Conservation (phyloP, 2,113 vertebrate species). For the Bos taurus region ARS-UCD2.0 NC_037338.1:93086501-93087000, state of each 20-base stretch:
- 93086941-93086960: fast-evolving
- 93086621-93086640: neutral
- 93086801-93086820: neutral
- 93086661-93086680: neutral
- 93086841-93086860: neutral
- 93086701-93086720: neutral
- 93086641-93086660: neutral
- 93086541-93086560: neutral
- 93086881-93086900: neutral
- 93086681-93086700: neutral
- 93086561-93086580: neutral
- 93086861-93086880: neutral
- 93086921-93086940: neutral
- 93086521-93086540: neutral
- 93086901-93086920: neutral
- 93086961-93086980: neutral
- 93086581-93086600: neutral
- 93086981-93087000: neutral
- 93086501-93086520: neutral
- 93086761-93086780: neutral
- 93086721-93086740: neutral
- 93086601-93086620: neutral
- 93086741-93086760: neutral
- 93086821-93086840: neutral
- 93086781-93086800: neutral